Evolutionary conservation across 30 jellyfish, hydroid and myxozoan genomes (phyloP), one percentile per base, ranked within the genome.

Genomic region (Haliclystus octoradiatus): DNA sequence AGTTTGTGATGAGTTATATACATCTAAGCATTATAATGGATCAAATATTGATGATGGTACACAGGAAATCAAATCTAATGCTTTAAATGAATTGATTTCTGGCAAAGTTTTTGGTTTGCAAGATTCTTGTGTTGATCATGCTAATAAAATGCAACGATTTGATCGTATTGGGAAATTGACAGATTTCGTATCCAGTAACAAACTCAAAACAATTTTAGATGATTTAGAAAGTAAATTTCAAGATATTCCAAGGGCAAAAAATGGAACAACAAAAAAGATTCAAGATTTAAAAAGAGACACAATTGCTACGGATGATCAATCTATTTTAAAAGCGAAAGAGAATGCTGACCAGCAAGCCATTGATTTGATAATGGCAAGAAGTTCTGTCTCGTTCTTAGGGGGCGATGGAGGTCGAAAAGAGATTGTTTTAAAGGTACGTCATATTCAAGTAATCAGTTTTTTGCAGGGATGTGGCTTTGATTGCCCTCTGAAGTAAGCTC

Each of bases 1-100:
- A 28, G 95, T 89, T 1, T 89, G 98, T 66, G 75, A 78, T 30
- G 98, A 89, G 62, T 76, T 89, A 66, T 89, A 78, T 85, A 75
- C 81, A 34, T 87, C 98, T 29, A 68, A 95, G 33, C 80, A 89
- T 80, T 72, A 74, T 5, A 19, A 5, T 9, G 14, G 9, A 5
- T 19, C 19, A 5, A 5, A 9, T 40, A 19, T 19, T 40, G 98
- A 94, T 14, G 95, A 89, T 65, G 86, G 93, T 23, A 95, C 80
- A 49, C 66, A 77, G 40, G 93, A 81, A 67, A 66, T 70, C 29
- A 94, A 80, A 27, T 88, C 75, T n/a, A 81, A 89, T 69, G 95
- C 80, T 34, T 72, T 89, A 23, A 84, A 89, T 52, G 95, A 89
- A 47, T 79, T 89, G 19, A 80, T 89, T 1, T 89, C 81, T 52